A percentile compares a stretch with the other conserved stretches of the same genome.
These are phyloP conservation scores for Phaonia tiefii DNA, from an alignment of 2,888 invertebrate species.

Conservation along the genomic window DNA sequence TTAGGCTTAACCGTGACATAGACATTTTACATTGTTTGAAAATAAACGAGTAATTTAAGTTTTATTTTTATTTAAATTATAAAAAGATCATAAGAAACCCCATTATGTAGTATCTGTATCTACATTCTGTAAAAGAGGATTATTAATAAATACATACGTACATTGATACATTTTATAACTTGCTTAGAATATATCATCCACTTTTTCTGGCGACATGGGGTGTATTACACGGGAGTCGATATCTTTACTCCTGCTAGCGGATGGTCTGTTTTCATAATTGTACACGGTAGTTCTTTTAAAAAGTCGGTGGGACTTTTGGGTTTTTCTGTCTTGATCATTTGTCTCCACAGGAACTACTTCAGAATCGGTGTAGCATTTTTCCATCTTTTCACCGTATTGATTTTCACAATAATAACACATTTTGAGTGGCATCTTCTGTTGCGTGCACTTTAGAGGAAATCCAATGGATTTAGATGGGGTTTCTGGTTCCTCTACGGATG, in stretches of 20 bases:
- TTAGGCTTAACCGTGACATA: constrained; percentile 61
- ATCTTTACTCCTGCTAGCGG: not conserved
- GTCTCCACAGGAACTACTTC: constrained; percentile 12
- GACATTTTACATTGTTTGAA: constrained; percentile 36
- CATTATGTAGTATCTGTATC: constrained; percentile 55
- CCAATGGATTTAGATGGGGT: constrained; percentile 1
- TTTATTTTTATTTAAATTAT: constrained; percentile 54
- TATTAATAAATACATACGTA: constrained; percentile 45
- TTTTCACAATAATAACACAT: constrained; percentile 75
- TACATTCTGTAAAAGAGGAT: constrained; percentile 59
- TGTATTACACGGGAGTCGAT: not conserved
- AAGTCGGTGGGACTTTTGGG: constrained; percentile 70
- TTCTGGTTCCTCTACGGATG: constrained; percentile 33
- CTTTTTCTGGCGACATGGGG: constrained; percentile 4
- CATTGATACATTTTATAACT: not conserved
- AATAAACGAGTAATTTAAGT: constrained; percentile 54
- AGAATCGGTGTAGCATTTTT: constrained; percentile 71
- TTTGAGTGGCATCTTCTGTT: constrained; percentile 67
- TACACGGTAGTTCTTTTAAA: constrained; percentile 76
- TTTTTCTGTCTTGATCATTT: constrained; percentile 59
- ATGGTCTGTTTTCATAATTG: constrained; percentile 62
- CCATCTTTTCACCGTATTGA: constrained; percentile 68
- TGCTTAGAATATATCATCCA: not conserved
- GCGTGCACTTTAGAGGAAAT: constrained; percentile 68
- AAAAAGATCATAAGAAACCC: constrained; percentile 26